phyloP scores from a whole-genome alignment of 2,113 vertebrate genomes.

The Danionella cerebrum region DNA sequence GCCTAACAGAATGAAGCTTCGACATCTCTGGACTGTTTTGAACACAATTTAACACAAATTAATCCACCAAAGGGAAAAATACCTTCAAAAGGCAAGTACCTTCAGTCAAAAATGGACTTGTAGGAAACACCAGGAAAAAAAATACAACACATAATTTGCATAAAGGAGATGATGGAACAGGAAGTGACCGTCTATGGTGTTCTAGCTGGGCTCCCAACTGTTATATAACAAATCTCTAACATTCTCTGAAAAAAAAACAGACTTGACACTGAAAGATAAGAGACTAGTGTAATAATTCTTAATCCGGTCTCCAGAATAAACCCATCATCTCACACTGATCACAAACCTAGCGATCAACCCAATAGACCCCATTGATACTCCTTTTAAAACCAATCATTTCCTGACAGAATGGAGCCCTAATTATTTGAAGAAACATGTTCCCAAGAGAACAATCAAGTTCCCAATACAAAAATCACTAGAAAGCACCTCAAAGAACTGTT shows the following conservation, averaged over 20 bases:
- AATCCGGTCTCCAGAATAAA: too few relatives aligned
- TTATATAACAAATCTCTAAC: not conserved
- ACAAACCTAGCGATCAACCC: not conserved
- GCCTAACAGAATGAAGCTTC: not conserved
- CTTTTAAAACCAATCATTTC: not conserved
- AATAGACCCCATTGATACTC: not conserved
- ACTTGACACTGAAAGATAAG: too few relatives aligned
- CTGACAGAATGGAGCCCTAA: not conserved
- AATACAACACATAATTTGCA: not conserved
- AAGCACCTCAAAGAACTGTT: too few relatives aligned
- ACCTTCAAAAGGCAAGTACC: slow-evolving; percentile 13
- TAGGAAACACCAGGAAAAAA: not conserved
- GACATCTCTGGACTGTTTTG: not conserved
- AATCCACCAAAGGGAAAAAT: not conserved
- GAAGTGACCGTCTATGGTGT: not conserved
- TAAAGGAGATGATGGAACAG: not conserved
- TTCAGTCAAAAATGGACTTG: not conserved
- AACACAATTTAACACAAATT: not conserved
- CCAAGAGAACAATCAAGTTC: not conserved
- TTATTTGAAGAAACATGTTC: not conserved
- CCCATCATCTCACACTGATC: too few relatives aligned
- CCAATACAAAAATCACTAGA: not conserved
- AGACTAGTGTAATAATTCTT: too few relatives aligned
- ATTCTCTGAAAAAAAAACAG: too few relatives aligned
- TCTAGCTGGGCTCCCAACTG: not conserved